Base-by-base conservation (phyloP, 2,888 invertebrate genomes). In the Netelia virgata region DNA sequence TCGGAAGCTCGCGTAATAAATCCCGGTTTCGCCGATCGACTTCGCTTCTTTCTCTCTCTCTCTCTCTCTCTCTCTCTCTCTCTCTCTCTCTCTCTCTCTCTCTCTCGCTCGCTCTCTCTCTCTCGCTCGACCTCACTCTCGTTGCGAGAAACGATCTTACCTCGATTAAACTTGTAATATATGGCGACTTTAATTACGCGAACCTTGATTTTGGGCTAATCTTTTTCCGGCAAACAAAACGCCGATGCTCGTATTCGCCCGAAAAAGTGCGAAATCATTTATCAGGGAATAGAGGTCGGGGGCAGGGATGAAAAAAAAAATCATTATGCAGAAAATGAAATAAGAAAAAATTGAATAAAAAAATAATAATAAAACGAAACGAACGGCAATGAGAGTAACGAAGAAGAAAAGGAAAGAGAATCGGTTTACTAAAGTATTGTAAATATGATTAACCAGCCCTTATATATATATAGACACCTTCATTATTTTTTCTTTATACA, bases 131-230 rank as follows among this genome's bases (percentile, higher is more conserved):
- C 28, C 76, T 76, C 75, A 53, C n/a, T 55, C 59, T 69, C 5
- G 61, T 59, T 28, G 36, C 28, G 69, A 59, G 28, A 69, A 77
- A 77, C 91, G 89, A 90, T 90, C 91, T 89, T 78, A 78, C 63
- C 89, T 91, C 91, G 92, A 92, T 91, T 91, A 92, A 91, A 90
- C 28, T 3, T 28, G 89, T 91, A 92, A 92, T 92, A 91, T 92
- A 91, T 91, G 91, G 91, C 88, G 88, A 89, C 89, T 91, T 91
- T 92, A 92, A 92, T 92, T 92, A 87, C 88, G 88, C 87, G 86
- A 89, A 87, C 83, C 88, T 82, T 85, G 86, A 87, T 88, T 83
- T 84, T 64, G 75, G 68, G 78, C 63, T 23, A 28, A 47, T 74
- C 73, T 74, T 16, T 18, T 61, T 20, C 20, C 11, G 69, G 50